Base-by-base conservation (phyloP, 2,888 invertebrate genomes). In the Fragum whitleyi region DNA sequence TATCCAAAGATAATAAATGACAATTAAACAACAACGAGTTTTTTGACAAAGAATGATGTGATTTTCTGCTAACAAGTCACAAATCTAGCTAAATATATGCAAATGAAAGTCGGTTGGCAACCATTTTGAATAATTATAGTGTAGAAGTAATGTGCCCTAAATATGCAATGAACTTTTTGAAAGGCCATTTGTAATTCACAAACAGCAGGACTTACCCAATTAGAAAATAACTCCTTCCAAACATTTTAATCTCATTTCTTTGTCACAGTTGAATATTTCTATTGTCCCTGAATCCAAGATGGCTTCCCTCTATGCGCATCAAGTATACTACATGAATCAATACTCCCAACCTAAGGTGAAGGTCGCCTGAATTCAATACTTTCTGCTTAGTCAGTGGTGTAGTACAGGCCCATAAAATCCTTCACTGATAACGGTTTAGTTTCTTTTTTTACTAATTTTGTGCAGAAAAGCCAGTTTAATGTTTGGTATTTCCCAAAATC, bases 81-180 rank as follows among this genome's bases (percentile, higher is more conserved):
- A 47, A 36, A 47, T 47, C 47, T 47, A 47, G 16, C 47, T 14
- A 47, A 47, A 47, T 47, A 42, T 65, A 65, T 65, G 65, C 65
- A 21, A 65, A 65, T 65, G 16, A 9, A 28, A 65, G 26, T 14
- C 16, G 21, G 7, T 26, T 42, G 65, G 47, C 65, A 65, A 65
- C 65, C 65, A 65, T 65, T 65, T 65, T 65, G 65, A 65, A 65
- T 65, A 65, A 42, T 65, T 65, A 19, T 42, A 65, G 65, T 42
- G 39, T 36, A 39, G 9, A n/a, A 65, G 65, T 21, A 39, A 42
- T 11, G 21, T 23, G 26, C 6, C 42, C 42, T 42, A 29, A 61
- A 61, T 32, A 29, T 61, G 42, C 23, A 23, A 39, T 42, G 42
- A 21, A 42, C 65, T 42, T 16, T 42, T 36, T 36, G 7, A 29